Base-by-base conservation (phyloP, 2,888 invertebrate genomes). In the Watsonalla cultraria region DNA sequence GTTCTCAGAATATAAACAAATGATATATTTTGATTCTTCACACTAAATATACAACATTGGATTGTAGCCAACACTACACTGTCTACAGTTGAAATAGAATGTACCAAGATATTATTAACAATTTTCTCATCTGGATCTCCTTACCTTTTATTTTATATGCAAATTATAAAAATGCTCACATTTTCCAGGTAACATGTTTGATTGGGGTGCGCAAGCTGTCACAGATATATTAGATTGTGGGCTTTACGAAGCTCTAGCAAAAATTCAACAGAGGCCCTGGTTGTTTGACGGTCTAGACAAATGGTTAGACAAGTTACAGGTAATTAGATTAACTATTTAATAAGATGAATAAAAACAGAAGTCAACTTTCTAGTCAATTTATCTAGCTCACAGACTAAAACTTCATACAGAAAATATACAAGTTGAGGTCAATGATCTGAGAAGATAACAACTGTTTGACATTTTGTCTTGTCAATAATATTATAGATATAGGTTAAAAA, bases 161-260 rank as follows among this genome's bases (percentile, higher is more conserved):
- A n/a, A 68, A 50, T 42, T 52, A 55, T 51, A 45, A 50, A 51
- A 54, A 51, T 53, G 56, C 58, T 54, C 35, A 48, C n/a, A n/a
- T n/a, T n/a, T n/a, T 68, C n/a, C 92, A 76, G 97, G 98, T 24
- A 99, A 99, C 83, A 97, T 99, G 89, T 99, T 99, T 90, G 99
- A 99, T 84, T 98, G 98, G 97, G 99, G 99, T 52, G 98, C 99
- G 2, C 95, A 96, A 82, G 97, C 97, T 74, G 96, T 98, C 5
- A 94, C 96, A 14, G 93, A 93, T 66, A 94, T 98, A 61, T 92
- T 99, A 89, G 96, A 97, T 80, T 96, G 98, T 88, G 96, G 96
- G 51, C 94, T 99, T 60, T 90, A 93, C 66, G 95, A 97, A 76
- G 98, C 98, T 5, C 89, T 95, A 72, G 90, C 92, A 11, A 95